Evolutionary conservation across 2,797 vertebrate genomes (phyloP), one percentile per base, ranked within the genome.

Genomic region (Epinephelus malabaricus): DNA sequence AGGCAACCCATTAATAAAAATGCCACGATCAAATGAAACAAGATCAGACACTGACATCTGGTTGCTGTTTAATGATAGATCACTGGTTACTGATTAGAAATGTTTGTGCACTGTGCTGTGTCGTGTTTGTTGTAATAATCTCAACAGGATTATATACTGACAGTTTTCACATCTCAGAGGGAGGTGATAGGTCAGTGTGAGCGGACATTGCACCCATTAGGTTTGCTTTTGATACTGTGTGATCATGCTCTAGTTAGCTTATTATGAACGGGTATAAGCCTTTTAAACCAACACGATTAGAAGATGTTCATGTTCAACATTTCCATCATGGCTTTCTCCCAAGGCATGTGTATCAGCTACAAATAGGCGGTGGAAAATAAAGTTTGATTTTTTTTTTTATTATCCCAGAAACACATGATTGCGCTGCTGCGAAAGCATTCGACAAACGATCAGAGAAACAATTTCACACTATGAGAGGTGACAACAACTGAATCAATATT

Each of bases 181-280:
- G 46, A 47, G 58, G 21, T 43, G 43, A 62, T n/a, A 47, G 69
- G 54, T 86, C 78, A 56, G 63, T 58, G 64, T 82, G 73, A 80
- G 63, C 54, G 70, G 64, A 65, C 27, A 58, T 65, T 73, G 56
- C 70, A 62, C 84, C 80, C 73, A 71, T 85, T 79, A 75, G 68
- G 15, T 81, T 80, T 66, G 62, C 72, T 65, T 89, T 87, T 91
- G 75, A 82, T 80, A 71, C 72, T 83, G 81, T 80, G 79, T 82
- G 79, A 89, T 88, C 87, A 86, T 81, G 86, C 89, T 91, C 86
- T 76, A 84, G 88, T 91, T 92, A 88, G 86, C 86, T 69, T 86
- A 78, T 88, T 87, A 74, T 88, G 76, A 91, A 63, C 21, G 55
- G 61, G 49, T 64, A 68, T 73, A 84, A 81, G 59, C 49, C 72